These are phyloP conservation scores for Spheniscus humboldti DNA, from an alignment of 2,797 vertebrate genomes.

Conservation along the genomic window DNA sequence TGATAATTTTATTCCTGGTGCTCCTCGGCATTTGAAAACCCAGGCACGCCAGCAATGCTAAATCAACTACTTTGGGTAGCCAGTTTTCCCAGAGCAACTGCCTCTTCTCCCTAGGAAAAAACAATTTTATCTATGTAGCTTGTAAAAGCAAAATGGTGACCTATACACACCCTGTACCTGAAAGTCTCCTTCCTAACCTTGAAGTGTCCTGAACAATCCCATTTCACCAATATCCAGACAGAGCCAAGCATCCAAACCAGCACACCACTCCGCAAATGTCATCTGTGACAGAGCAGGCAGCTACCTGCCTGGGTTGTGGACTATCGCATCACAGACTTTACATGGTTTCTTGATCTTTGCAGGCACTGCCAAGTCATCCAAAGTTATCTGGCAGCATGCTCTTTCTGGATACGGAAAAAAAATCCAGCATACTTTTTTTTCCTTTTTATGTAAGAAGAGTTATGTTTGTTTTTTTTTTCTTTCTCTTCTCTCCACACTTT, in stretches of 20 bases:
- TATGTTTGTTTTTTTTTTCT: background rate
- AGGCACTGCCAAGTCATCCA: background rate
- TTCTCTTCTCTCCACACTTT: background rate
- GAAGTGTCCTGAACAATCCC: background rate
- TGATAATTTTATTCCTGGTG: slow-evolving; percentile 18
- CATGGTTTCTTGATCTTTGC: background rate
- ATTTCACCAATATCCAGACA: background rate
- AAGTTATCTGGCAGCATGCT: background rate
- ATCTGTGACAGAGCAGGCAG: background rate
- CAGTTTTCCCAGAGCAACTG: background rate
- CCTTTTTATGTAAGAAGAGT: background rate
- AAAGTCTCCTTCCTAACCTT: background rate
- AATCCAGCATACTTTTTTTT: background rate
- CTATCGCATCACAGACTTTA: background rate
- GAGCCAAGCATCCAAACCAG: background rate
- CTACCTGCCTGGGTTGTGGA: background rate
- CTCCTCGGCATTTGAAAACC: background rate
- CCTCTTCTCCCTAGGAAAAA: background rate
- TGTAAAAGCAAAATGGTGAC: background rate
- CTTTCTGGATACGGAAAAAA: background rate
- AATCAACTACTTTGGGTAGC: background rate
- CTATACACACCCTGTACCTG: background rate
- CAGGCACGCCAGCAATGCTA: background rate
- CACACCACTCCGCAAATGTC: background rate
- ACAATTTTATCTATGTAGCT: background rate